Conservation (phyloP, 2,797 vertebrate genomes). For the Salarias fasciatus region DNA sequence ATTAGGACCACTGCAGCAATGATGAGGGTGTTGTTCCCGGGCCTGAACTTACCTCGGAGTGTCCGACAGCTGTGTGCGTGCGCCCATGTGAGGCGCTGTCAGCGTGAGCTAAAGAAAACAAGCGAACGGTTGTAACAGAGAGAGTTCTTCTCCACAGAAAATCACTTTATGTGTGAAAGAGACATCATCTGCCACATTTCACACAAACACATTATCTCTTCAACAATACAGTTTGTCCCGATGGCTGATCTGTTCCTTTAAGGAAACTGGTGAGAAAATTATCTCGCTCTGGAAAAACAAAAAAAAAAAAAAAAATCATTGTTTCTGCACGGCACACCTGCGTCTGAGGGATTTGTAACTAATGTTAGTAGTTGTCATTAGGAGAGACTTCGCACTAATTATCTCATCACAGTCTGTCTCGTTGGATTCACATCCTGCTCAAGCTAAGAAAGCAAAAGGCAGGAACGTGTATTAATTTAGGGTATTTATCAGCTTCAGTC, state of each 20-base stretch:
- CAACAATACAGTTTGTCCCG: conserved; percentile 34
- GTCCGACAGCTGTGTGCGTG: conserved; percentile 22
- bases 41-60: conserved; percentile 58
- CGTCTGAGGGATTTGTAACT: conserved; percentile 53
- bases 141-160: conserved; percentile 37
- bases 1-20: conserved; percentile 61
- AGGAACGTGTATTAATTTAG: conserved; percentile 35
- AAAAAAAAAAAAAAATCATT: conserved; percentile 43
- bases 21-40: conserved; percentile 64
- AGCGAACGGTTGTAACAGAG: conserved; percentile 41
- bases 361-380: conserved; percentile 69
- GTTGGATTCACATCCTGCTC: conserved; percentile 36
- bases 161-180: conserved; percentile 55
- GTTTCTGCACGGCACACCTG: conserved; percentile 54
- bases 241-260: conserved; percentile 46
- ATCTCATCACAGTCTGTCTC: conserved; percentile 65
- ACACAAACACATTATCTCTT: conserved; percentile 39
- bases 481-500: conserved; percentile 40
- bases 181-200: conserved; percentile 56
- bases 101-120: conserved; percentile 13
- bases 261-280: conserved; percentile 30
- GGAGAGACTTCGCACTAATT: conserved; percentile 64
- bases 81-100: conserved; percentile 11
- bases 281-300: conserved; percentile 49
- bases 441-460: conserved; percentile 36